Evolutionary conservation across 2,797 vertebrate genomes (phyloP).

Genomic region (Podarcis lilfordi): DNA sequence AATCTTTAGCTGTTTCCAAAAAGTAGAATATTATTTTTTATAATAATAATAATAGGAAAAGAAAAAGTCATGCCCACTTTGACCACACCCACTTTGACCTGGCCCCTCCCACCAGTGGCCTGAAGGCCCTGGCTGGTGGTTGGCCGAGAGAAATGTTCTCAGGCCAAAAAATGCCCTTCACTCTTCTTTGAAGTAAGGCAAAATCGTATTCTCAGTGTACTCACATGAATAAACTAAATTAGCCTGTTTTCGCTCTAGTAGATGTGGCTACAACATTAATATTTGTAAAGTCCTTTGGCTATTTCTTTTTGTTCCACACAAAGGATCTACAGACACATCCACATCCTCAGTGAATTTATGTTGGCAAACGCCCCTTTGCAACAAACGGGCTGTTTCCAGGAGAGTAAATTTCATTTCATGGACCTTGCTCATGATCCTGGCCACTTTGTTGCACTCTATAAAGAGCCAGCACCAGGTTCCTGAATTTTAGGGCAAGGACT

Average conservation of each 20-base stretch:
- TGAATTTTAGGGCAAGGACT: not conserved
- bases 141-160: too few species aligned
- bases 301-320: not conserved
- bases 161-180: too few species aligned
- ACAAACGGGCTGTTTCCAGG: not conserved
- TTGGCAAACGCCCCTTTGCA: not conserved
- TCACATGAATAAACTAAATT: not conserved
- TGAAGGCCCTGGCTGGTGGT: too few species aligned
- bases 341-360: not conserved
- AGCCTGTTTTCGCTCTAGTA: not conserved
- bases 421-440: not conserved
- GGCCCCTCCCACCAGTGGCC: too few species aligned
- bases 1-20: not conserved
- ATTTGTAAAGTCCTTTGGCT: not conserved
- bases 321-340: not conserved
- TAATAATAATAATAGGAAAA: too few species aligned
- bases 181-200: too few species aligned
- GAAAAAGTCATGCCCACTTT: too few species aligned
- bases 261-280: not conserved
- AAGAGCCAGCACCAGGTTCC: not conserved
- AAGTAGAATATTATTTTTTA: too few species aligned
- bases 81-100: too few species aligned
- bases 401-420: not conserved
- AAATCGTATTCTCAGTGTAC: not conserved
- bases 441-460: too few species aligned